Evolutionary conservation across 2,888 invertebrate species (phyloP), one percentile per base, ranked within the genome.

Genomic region (Acanthosoma haemorrhoidale): DNA sequence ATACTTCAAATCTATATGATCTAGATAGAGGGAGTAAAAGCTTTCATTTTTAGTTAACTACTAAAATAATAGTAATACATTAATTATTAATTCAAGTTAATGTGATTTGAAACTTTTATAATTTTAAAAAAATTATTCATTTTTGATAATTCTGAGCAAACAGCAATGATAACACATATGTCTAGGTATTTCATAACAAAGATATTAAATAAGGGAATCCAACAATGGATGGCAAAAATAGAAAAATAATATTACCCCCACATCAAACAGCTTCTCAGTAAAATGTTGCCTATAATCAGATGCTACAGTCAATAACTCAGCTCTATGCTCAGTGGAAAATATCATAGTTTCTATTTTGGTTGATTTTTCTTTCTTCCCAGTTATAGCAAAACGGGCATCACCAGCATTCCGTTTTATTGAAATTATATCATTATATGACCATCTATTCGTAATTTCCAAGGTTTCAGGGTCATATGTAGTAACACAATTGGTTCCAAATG

Each of bases 391-490:
- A 79, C 80, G 75, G 69, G 74, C 69, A 68, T 74, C 77, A 71
- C 74, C 78, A 78, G 81, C 82, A 82, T 78, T 77, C 78, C 88
- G 88, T 4, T 87, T 84, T 36, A 91, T 84, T 32, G 85, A 87
- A 73, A 90, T 85, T 71, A 95, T 89, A 78, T 93, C 93, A 3
- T 87, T 85, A 78, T 92, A 94, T 64, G 88, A 83, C 94, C 94
- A 94, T 81, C 93, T 91, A 82, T 99, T 99, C 69, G 99, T 99
- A 74, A 93, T 85, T 79, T 94, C 94, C 77, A 93, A 83, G 75
- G 86, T 89, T 73, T 84, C 86, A n/a, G 94, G 97, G 82, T 97
- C 97, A 82, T 98, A 98, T 1, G 99, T 99, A 59, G 97, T 94
- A 76, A 99, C 92, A 34, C 96, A 97, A 79, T 89, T 87, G 41